Conservation (phyloP, 2,888 invertebrate genomes). For the Diadromus collaris region DNA sequence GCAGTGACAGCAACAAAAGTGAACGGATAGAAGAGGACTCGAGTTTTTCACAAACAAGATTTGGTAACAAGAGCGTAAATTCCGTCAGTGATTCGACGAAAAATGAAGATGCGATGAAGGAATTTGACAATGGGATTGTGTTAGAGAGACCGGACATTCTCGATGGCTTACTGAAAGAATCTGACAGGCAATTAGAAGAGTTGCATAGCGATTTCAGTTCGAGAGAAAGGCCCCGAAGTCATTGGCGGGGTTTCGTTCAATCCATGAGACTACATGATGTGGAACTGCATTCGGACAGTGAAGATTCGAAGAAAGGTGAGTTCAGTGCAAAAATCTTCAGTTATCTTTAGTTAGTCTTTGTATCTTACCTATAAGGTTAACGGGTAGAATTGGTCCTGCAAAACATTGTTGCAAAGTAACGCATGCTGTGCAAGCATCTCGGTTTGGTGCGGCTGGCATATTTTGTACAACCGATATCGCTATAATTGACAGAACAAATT, state of each 20-base stretch:
- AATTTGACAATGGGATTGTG: constrained; percentile 25
- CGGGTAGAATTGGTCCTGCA: not conserved
- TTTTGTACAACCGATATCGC: too few relatives aligned
- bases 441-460: too few relatives aligned
- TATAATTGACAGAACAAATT: too few relatives aligned
- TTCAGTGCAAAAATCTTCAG: not conserved
- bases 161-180: constrained; percentile 74
- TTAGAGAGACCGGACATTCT: constrained; percentile 74
- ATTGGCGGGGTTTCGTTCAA: constrained; percentile 75
- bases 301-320: constrained; percentile 75
- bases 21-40: not conserved
- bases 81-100: constrained; percentile 26
- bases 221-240: constrained; percentile 69
- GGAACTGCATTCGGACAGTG: constrained; percentile 75
- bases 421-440: too few relatives aligned
- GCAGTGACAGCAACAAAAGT: constrained; percentile 14
- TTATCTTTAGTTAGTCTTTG: not conserved
- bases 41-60: constrained; percentile 7
- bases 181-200: constrained; percentile 72
- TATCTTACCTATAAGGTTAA: not conserved
- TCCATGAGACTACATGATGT: constrained; percentile 75
- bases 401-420: too few relatives aligned
- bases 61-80: not conserved
- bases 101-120: not conserved
- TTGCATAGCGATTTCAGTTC: constrained; percentile 68